phyloP scores from a whole-genome alignment of 2,888 invertebrate species.

The Philonicus albiceps region DNA sequence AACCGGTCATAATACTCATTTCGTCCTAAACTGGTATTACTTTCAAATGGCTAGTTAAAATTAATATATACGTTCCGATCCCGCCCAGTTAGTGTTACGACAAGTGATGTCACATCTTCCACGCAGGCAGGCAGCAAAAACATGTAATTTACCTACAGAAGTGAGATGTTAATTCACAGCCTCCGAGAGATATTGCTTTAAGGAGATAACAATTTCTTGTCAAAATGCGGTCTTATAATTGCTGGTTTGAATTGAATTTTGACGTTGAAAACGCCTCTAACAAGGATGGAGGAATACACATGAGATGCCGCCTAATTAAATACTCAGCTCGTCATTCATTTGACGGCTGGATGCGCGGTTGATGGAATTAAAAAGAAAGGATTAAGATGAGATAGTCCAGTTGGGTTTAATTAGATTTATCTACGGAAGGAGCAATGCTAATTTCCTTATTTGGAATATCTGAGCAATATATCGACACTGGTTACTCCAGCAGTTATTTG shows the following conservation, averaged over 20 bases:
- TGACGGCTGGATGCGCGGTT: background rate
- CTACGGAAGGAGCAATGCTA: too few species aligned
- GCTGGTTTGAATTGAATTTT: constrained; percentile 16
- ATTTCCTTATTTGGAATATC: too few species aligned
- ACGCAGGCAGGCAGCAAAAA: background rate
- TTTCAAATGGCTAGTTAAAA: background rate
- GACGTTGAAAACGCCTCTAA: constrained; percentile 16
- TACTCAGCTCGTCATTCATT: constrained; percentile 4
- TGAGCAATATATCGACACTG: too few species aligned
- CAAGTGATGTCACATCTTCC: constrained; percentile 11
- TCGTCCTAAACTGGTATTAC: background rate
- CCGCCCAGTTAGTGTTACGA: background rate
- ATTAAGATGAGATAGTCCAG: background rate
- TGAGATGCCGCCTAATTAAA: constrained; percentile 37
- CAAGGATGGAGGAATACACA: background rate
- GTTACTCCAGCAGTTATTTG: too few species aligned
- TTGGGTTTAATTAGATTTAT: background rate
- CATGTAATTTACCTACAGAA: background rate
- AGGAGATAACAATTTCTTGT: constrained; percentile 9
- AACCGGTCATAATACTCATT: background rate
- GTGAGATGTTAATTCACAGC: constrained; percentile 29
- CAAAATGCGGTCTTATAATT: background rate
- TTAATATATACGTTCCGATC: background rate
- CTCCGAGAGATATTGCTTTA: background rate
- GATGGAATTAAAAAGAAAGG: background rate